Percentiles rank a stretch among this genome's conserved stretches.
Evolutionary conservation across 2,797 vertebrate genomes (phyloP).

Genomic region (Clarias pachynema): DNA sequence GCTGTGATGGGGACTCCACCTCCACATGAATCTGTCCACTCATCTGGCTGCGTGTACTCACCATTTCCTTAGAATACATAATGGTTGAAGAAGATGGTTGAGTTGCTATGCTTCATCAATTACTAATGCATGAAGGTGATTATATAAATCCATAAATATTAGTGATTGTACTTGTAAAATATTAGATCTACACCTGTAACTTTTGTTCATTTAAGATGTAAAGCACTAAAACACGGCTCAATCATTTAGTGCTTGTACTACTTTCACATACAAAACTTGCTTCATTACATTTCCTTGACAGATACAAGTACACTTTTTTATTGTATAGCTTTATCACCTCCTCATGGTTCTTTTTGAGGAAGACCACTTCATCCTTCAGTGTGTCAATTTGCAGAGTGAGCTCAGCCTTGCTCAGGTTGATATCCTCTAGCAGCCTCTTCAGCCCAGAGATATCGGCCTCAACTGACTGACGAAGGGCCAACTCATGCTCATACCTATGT

Average conservation of each 20-base stretch:
- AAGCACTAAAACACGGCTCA: background rate
- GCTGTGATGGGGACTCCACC: slow-evolving; percentile 73
- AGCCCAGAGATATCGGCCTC: slow-evolving; percentile 85
- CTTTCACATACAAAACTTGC: background rate
- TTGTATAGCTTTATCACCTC: slow-evolving; percentile 71
- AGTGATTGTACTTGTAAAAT: background rate
- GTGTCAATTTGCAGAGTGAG: slow-evolving; percentile 85
- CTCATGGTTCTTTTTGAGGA: slow-evolving; percentile 85
- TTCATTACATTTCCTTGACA: background rate
- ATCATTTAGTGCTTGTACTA: background rate
- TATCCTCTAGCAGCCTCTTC: slow-evolving; percentile 81
- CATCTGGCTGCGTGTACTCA: slow-evolving; percentile 67
- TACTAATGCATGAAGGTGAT: background rate
- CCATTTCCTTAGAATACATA: slow-evolving; percentile 69
- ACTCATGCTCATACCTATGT: slow-evolving; percentile 63
- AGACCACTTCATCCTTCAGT: slow-evolving; percentile 83
- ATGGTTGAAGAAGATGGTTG: background rate
- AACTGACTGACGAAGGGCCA: slow-evolving; percentile 72
- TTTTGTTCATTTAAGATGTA: background rate
- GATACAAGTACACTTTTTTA: background rate
- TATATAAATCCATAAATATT: background rate
- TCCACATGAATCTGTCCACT: slow-evolving; percentile 79
- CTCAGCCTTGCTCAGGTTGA: slow-evolving; percentile 79
- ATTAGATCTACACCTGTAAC: background rate
- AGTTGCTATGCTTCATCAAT: background rate